Evolutionary conservation across 2,797 vertebrate genomes (phyloP).

Genomic region (Darevskia mixta): DNA sequence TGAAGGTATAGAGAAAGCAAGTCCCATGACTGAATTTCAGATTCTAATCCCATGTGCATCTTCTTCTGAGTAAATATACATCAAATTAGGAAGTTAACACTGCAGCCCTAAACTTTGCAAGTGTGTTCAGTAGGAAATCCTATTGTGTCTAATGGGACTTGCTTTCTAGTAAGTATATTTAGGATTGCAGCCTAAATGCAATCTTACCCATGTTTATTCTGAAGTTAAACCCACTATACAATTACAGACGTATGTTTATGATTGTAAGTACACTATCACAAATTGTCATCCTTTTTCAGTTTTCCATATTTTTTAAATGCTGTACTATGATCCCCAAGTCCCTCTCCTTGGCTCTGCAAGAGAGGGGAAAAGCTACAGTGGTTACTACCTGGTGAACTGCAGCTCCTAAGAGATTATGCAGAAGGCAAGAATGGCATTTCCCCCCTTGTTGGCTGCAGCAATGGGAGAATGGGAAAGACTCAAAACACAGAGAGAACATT

Average conservation of each 20-base stretch:
- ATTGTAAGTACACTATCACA: neutral
- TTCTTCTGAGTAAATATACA: neutral
- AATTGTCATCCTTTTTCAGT: neutral
- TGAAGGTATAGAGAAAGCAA: neutral
- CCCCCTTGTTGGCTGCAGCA: neutral
- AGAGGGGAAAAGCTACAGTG: neutral
- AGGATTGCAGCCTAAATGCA: neutral
- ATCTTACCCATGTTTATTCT: neutral
- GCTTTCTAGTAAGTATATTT: neutral
- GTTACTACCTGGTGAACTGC: neutral
- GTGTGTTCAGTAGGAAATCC: neutral
- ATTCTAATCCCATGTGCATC: neutral
- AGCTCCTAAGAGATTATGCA: neutral
- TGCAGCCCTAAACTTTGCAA: neutral
- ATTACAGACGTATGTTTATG: neutral
- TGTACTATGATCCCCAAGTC: neutral
- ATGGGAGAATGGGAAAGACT: neutral
- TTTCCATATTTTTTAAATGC: neutral
- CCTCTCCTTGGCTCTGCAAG: neutral
- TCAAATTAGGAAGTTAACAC: neutral
- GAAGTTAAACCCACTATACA: neutral
- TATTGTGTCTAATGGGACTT: neutral
- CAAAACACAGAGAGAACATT: neutral
- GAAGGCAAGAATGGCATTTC: neutral
- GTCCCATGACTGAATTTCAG: neutral